Evolutionary conservation across 2,888 invertebrate genomes (phyloP).

Genomic region (Cerastoderma edule): DNA sequence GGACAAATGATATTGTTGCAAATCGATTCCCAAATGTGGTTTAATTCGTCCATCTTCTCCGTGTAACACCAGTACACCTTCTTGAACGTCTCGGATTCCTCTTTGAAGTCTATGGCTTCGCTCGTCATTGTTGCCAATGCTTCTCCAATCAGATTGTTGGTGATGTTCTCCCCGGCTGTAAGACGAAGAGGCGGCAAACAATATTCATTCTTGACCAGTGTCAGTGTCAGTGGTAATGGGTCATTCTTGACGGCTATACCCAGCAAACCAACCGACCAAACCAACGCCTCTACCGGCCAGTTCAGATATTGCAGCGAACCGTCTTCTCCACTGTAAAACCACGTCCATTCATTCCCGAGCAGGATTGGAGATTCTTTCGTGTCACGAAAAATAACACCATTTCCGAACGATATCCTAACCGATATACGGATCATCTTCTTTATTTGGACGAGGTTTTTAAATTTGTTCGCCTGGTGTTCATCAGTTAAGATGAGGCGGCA

Average conservation of each 20-base stretch:
- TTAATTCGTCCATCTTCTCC: not conserved
- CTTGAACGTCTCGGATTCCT: not conserved
- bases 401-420: not conserved
- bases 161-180: not conserved
- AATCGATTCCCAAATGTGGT: not conserved
- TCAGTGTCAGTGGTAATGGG: not conserved
- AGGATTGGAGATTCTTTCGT: not conserved
- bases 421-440: not conserved
- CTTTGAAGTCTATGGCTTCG: not conserved
- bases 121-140: not conserved
- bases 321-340: conserved; percentile 8
- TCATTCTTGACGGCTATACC: not conserved
- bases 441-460: not conserved
- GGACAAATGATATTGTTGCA: conserved; percentile 11
- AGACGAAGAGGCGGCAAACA: not conserved
- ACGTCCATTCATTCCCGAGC: conserved; percentile 4
- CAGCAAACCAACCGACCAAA: conserved; percentile 22
- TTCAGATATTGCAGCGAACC: conserved; percentile 14
- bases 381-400: not conserved
- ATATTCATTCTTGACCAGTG: not conserved
- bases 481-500: not conserved
- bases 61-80: conserved; percentile 13
- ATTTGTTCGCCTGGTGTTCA: not conserved
- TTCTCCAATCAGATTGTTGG: not conserved
- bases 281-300: conserved; percentile 18